Base-by-base conservation (phyloP, 2,888 invertebrate genomes). In the Sinopyrophorus schimmeli region DNA sequence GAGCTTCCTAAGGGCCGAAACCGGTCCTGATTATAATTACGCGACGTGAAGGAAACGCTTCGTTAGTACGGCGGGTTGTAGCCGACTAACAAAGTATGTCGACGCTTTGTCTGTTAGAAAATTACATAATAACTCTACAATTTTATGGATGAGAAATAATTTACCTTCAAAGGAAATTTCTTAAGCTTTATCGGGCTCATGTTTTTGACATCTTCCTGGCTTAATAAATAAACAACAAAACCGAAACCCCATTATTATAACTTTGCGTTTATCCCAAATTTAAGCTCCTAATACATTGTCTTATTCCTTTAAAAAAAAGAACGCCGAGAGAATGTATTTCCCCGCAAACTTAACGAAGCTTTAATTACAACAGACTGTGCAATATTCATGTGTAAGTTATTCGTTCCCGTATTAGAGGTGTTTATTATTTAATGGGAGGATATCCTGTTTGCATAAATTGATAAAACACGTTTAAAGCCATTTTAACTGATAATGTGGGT, bases 101-200 rank as follows among this genome's bases (percentile, higher is more conserved):
- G 16, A 16, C 15, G 35, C 15, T 35, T 35, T 16, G 35, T 35
- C 35, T 35, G 15, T 24, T 24, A 24, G 35, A 35, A 35, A 35
- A 35, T 35, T 35, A 23, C 35, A 35, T 35, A 35, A 35, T 35
- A 24, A n/a, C 35, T 15, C 15, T 16, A 35, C 35, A 35, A 35
- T 35, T 35, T 35, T 35, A 15, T 16, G 6, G 15, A 23, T 35
- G 16, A 11, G 21, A 34, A 15, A 10, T 32, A 21, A 35, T 21
- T 35, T 24, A 24, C 10, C 11, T 18, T 12, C 35, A 21, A 35
- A 23, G 32, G 12, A 12, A 17, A 31, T 18, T 30, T 10, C 11
- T 16, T 28, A 26, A 7, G 3, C 9, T 3, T 28, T 4, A 5
- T 27, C 12, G 27, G 9, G 3, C 5, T 10, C n/a, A 3, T 2